A percentile compares a stretch with the other conserved stretches of the same genome.
These are phyloP conservation scores for Polydesmus complanatus DNA, from an alignment of 2,888 invertebrate species.

Conservation along the genomic window DNA sequence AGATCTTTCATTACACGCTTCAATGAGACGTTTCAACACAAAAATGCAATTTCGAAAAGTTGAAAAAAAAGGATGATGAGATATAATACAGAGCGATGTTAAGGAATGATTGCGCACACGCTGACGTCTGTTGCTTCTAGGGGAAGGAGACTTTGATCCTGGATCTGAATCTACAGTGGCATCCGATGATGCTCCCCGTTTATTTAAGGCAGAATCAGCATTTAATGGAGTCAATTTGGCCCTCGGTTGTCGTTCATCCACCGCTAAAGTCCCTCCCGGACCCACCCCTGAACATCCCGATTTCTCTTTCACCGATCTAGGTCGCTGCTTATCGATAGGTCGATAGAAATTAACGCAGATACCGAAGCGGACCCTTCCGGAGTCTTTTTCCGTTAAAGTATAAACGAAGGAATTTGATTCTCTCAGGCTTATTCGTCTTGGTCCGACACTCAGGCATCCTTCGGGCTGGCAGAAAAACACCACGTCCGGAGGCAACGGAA, in stretches of 20 bases:
- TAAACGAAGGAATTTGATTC: slow-evolving; percentile 96
- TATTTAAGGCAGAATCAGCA: background rate
- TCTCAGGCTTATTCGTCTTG: slow-evolving; percentile 62
- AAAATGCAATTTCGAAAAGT: slow-evolving; percentile 96
- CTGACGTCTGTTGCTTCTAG: slow-evolving; percentile 33
- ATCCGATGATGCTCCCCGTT: slow-evolving; percentile 48
- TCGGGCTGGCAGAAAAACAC: slow-evolving; percentile 99
- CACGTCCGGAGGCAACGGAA: slow-evolving; percentile 92
- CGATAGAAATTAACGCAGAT: slow-evolving; percentile 98
- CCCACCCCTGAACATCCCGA: background rate
- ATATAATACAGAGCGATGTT: slow-evolving; percentile 91
- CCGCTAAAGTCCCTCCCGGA: slow-evolving; percentile 47
- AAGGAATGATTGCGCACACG: slow-evolving; percentile 80
- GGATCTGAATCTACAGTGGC: slow-evolving; percentile 43
- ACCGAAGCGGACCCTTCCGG: slow-evolving; percentile 69
- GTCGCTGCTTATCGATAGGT: slow-evolving; percentile 43
- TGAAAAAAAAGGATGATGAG: slow-evolving; percentile 98
- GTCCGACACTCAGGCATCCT: slow-evolving; percentile 78
- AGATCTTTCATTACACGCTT: slow-evolving; percentile 91
- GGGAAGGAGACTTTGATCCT: slow-evolving; percentile 21
- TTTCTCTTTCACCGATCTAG: background rate
- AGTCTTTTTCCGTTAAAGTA: slow-evolving; percentile 96
- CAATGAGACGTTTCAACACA: slow-evolving; percentile 87
- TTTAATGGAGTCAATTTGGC: background rate
- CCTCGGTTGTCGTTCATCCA: slow-evolving; percentile 37